phyloP scores from a whole-genome alignment of 2,113 vertebrate genomes.

The Leucosticte australis region DNA sequence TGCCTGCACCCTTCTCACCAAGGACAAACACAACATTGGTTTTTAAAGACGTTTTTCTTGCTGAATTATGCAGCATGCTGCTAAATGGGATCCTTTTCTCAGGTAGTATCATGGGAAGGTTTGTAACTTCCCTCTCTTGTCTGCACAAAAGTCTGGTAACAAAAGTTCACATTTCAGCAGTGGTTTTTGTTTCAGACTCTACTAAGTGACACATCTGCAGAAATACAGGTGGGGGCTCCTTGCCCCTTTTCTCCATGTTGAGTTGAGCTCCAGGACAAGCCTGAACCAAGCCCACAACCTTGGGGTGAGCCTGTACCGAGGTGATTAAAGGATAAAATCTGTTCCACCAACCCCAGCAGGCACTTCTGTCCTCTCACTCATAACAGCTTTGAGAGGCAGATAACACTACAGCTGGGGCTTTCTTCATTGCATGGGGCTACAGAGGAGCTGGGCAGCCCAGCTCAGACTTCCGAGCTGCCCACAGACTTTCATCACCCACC shows the following conservation, averaged over 20 bases:
- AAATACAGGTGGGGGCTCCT: background rate
- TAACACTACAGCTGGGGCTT: background rate
- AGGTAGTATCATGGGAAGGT: background rate
- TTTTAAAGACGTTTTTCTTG: background rate
- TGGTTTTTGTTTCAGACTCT: background rate
- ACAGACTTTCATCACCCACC: background rate
- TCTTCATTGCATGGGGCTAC: background rate
- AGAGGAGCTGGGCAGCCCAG: background rate
- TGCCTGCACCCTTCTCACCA: slow-evolving; percentile 32
- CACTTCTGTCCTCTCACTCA: background rate
- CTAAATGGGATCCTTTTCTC: background rate
- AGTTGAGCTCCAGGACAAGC: background rate
- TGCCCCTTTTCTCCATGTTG: background rate
- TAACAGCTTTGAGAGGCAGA: background rate
- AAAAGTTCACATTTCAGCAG: background rate
- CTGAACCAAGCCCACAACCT: background rate
- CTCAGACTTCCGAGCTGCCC: background rate
- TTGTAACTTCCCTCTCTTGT: background rate
- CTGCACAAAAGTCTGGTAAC: background rate
- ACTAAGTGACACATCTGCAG: background rate
- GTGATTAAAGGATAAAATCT: background rate
- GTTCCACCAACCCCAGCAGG: rapidly evolving
- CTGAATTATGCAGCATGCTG: background rate
- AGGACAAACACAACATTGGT: slow-evolving; percentile 11
- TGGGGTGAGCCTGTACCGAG: rapidly evolving